Percentiles rank a stretch among this genome's conserved stretches.
Evolutionary conservation across 2,888 invertebrate genomes (phyloP).

Genomic region (Leptinotarsa haldemani): DNA sequence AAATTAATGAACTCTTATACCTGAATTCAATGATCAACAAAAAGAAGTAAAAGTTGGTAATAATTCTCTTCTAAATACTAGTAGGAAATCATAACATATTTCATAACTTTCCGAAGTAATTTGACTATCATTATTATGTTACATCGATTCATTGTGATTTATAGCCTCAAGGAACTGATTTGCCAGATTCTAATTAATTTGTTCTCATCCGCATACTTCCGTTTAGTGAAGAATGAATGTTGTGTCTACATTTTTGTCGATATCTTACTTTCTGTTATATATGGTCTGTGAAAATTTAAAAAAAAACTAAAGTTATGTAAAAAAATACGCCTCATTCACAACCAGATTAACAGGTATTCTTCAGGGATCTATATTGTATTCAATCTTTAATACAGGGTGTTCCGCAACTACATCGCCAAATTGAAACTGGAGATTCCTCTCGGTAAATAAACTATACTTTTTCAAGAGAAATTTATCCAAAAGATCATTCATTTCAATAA

Average conservation of each 20-base stretch:
- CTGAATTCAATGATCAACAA: slow-evolving; percentile 11
- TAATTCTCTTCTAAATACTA: background rate
- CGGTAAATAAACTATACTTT: no score
- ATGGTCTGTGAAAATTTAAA: no score
- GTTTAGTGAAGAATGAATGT: background rate
- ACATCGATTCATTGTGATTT: background rate
- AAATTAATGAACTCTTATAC: slow-evolving; percentile 6
- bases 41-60: slow-evolving; percentile 16
- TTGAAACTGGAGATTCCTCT: no score
- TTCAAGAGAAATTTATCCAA: no score
- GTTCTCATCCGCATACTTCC: background rate
- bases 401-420: no score
- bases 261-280: no score
- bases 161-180: background rate
- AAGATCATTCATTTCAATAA: no score
- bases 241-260: background rate
- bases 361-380: no score
- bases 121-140: background rate
- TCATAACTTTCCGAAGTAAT: background rate
- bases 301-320: no score
- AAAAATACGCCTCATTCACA: no score
- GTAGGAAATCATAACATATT: slow-evolving; percentile 4
- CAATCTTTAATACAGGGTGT: no score
- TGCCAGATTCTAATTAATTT: background rate
- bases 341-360: no score